Evolutionary conservation across 2,888 invertebrate species (phyloP).

Genomic region (Chrysolina americana): DNA sequence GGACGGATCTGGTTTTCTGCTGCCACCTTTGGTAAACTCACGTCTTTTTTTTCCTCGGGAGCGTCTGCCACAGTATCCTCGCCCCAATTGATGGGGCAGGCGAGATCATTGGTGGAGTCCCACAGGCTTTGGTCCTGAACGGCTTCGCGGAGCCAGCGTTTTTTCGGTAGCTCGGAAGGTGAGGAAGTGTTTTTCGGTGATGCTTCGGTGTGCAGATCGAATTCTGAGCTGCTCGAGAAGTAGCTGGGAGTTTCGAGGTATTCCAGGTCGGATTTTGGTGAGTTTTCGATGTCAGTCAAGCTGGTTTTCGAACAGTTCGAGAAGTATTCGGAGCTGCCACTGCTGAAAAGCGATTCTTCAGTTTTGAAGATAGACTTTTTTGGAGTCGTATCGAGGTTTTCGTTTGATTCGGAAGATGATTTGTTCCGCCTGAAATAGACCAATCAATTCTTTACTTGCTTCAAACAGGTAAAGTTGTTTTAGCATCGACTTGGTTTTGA

Average conservation of each 20-base stretch:
- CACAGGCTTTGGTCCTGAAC: slow-evolving; percentile 63
- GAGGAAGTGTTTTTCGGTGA: slow-evolving; percentile 46
- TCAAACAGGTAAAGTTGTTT: too few relatives aligned
- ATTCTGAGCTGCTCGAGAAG: slow-evolving; percentile 55
- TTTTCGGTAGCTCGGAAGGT: slow-evolving; percentile 70
- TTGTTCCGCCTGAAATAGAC: slow-evolving; percentile 51
- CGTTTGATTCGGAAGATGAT: slow-evolving; percentile 49
- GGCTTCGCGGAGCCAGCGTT: slow-evolving; percentile 75
- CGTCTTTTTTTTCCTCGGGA: slow-evolving; percentile 31
- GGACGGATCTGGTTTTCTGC: slow-evolving; percentile 71
- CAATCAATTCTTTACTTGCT: neutral
- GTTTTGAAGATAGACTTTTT: slow-evolving; percentile 58
- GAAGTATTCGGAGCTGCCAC: slow-evolving; percentile 55
- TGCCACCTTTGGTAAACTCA: slow-evolving; percentile 2
- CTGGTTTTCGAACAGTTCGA: slow-evolving; percentile 57
- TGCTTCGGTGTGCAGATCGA: slow-evolving; percentile 41
- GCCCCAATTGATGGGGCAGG: slow-evolving; percentile 72
- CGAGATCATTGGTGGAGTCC: slow-evolving; percentile 69
- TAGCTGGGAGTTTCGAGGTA: slow-evolving; percentile 56
- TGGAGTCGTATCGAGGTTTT: slow-evolving; percentile 59
- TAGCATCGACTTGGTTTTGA: too few relatives aligned
- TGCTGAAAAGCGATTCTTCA: slow-evolving; percentile 55
- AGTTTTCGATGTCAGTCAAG: slow-evolving; percentile 53
- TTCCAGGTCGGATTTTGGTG: slow-evolving; percentile 58
- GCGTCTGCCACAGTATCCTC: slow-evolving; percentile 54